A percentile compares a stretch with the other conserved stretches of the same genome.
These are phyloP conservation scores for Polypterus bichir DNA, from an alignment of 2,113 vertebrate genomes.

Conservation along the genomic window DNA sequence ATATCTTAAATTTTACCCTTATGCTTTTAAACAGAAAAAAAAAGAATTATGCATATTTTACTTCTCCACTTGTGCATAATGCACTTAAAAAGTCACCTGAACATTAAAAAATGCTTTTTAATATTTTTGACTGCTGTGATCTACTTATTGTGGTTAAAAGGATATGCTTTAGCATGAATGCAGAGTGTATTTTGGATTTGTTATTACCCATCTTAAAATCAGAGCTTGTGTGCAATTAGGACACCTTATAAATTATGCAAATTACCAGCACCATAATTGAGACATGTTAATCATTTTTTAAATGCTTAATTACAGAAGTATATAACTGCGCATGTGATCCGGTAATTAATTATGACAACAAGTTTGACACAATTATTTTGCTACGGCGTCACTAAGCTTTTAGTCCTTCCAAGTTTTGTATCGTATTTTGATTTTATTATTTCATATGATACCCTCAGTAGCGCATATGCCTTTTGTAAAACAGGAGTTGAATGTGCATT, in stretches of 20 bases:
- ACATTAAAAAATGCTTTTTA: too few relatives aligned
- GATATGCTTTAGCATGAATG: conserved; percentile 33
- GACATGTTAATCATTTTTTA: conserved; percentile 99
- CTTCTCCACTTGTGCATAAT: too few relatives aligned
- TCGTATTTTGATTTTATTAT: not conserved
- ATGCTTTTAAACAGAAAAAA: too few relatives aligned
- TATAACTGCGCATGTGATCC: conserved; percentile 86
- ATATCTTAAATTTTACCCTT: too few relatives aligned
- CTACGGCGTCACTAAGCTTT: not conserved
- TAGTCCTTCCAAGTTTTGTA: not conserved
- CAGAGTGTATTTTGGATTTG: conserved; percentile 41
- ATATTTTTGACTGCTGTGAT: too few relatives aligned
- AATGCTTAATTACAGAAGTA: conserved; percentile 98
- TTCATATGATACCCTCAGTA: not conserved
- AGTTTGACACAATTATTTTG: conserved; percentile 30
- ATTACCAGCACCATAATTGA: conserved; percentile 83
- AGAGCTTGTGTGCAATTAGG: conserved; percentile 73
- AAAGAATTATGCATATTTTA: too few relatives aligned
- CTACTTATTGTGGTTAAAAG: conserved; percentile 14
- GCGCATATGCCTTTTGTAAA: too few relatives aligned
- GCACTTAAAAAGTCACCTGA: too few relatives aligned
- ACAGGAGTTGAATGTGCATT: too few relatives aligned
- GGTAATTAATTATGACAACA: conserved; percentile 93
- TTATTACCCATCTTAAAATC: conserved; percentile 82
- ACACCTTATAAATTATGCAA: conserved; percentile 96